Percentiles rank a stretch among this genome's conserved stretches.
Conservation (phyloP, 2,797 vertebrate genomes). For the Vipera ursinii region DNA sequence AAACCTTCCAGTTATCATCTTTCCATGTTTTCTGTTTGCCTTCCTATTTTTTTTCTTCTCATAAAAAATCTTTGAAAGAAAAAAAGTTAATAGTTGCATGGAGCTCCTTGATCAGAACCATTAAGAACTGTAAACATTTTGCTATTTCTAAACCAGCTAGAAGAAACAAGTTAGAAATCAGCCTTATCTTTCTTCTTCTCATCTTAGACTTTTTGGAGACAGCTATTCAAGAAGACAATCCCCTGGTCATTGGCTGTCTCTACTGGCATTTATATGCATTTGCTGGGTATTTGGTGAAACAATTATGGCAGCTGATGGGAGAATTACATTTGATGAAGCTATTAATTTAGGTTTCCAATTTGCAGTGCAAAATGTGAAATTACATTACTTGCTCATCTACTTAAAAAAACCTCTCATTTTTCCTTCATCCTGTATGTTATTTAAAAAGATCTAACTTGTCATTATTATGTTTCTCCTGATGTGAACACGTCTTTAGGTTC, state of each 20-base stretch:
- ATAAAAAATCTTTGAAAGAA: not conserved
- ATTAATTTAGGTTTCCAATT: not conserved
- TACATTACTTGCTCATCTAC: not conserved
- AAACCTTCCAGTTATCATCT: not conserved
- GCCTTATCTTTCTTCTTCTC: not conserved
- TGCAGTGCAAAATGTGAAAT: not conserved
- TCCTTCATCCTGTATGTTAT: not conserved
- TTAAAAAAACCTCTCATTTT: not conserved
- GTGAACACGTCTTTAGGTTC: not conserved
- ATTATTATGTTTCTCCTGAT: not conserved
- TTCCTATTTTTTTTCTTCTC: not conserved
- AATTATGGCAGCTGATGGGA: not conserved
- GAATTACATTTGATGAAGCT: not conserved
- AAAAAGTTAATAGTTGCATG: not conserved
- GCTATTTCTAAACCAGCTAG: not conserved
- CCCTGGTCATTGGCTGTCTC: not conserved
- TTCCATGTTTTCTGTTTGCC: not conserved
- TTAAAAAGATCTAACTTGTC: not conserved
- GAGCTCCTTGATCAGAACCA: not conserved
- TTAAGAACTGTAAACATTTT: not conserved
- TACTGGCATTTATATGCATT: not conserved
- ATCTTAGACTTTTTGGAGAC: not conserved
- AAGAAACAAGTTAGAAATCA: not conserved
- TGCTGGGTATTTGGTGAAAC: not conserved
- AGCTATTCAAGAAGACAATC: not conserved